Conservation (phyloP, 2,113 vertebrate genomes). For the Loxodonta africana region DNA sequence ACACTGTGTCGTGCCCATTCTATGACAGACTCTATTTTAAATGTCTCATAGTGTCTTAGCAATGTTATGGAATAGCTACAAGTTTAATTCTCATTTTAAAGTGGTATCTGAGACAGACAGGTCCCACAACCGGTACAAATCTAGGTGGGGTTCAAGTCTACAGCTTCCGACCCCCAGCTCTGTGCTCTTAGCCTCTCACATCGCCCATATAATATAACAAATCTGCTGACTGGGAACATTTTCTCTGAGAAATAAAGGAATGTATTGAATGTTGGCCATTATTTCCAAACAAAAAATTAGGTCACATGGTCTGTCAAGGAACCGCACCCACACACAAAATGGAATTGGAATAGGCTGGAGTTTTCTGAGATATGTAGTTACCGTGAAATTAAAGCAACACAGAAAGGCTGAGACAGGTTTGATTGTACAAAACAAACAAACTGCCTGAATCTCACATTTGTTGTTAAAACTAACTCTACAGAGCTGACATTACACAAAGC, state of each 20-base stretch:
- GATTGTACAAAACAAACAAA: neutral
- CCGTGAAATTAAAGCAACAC: neutral
- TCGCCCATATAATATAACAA: neutral
- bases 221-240: neutral
- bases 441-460: neutral
- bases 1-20: accelerated
- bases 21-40: neutral
- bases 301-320: neutral
- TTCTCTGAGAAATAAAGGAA: neutral
- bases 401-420: neutral
- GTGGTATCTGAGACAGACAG: neutral
- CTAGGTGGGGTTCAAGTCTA: neutral
- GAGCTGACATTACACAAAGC: neutral
- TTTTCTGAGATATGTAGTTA: neutral
- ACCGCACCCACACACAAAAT: neutral
- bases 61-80: neutral
- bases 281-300: neutral
- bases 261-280: neutral
- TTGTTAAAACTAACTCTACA: neutral
- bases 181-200: neutral
- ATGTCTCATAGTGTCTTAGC: neutral
- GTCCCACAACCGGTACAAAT: neutral
- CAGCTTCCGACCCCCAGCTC: neutral
- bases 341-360: neutral
- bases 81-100: neutral